Evolutionary conservation across 2,797 vertebrate species (phyloP), one percentile per base, ranked within the genome.

Genomic region (Hipposideros larvatus): DNA sequence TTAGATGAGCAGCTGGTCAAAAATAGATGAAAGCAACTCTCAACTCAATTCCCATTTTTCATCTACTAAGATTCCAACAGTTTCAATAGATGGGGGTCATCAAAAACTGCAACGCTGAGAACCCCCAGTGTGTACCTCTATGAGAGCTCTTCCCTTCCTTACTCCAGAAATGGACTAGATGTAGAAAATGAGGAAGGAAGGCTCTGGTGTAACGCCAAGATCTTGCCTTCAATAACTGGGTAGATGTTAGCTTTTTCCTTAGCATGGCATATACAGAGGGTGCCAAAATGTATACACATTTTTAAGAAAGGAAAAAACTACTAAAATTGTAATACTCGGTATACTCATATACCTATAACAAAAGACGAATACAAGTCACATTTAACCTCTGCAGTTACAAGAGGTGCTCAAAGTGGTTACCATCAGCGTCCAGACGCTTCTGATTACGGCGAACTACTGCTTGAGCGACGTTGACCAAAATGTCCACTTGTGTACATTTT

Each of bases 11-110:
- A 94, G 46, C 57, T 87, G 28, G 26, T 91, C n/a, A 73, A 46
- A 96, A 89, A 94, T 34, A 87, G 78, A 96, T 84, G 41, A 89
- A 91, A 77, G 24, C 59, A 97, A 92, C 77, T 71, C 34, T 80
- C 59, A 94, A 82, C 26, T 37, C 63, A 96, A 93, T 34, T 95
- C 15, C 51, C 16, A 79, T 46, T 92, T 77, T 87, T 90, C 71
- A 78, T 87, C 73, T 78, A 83, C 41, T 83, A 41, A n/a, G 37
- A 96, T 57, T 74, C 43, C 48, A 26, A 41, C 9, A 78, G 41
- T 74, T 87, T 94, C 41, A 80, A 61, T 3, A 55, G 57, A 83
- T 34, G 6, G 55, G 1, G 24, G 37, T 89, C 55, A 80, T 51
- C 66, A 92, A 96, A 96, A 94, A 95, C 13, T 70, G 18, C n/a